Conservation (phyloP, 2,888 invertebrate genomes). For the Stenchaetothrips biformis region DNA sequence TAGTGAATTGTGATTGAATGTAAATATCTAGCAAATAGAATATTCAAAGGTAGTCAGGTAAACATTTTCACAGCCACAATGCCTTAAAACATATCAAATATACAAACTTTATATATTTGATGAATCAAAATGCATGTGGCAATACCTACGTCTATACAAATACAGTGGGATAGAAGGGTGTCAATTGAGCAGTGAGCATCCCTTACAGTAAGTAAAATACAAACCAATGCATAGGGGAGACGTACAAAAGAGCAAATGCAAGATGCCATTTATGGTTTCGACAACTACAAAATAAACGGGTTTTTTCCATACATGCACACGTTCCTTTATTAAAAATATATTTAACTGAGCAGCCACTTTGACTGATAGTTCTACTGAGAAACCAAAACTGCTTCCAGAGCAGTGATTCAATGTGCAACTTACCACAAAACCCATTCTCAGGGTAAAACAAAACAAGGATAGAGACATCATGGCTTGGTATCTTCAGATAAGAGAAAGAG, state of each 20-base stretch:
- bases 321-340: background rate
- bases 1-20: conserved; percentile 5
- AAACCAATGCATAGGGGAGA: conserved; percentile 1
- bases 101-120: background rate
- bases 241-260: conserved; percentile 2
- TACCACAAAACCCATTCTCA: conserved; percentile 22
- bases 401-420: background rate
- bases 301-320: background rate
- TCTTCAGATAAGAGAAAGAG: conserved; percentile 29
- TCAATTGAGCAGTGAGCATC: background rate
- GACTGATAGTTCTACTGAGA: background rate
- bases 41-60: background rate
- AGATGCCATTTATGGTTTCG: conserved; percentile 9
- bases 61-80: background rate
- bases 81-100: background rate
- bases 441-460: conserved; percentile 11
- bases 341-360: background rate
- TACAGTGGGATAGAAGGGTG: background rate
- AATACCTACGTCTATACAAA: background rate
- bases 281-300: background rate
- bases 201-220: background rate
- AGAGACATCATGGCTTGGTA: conserved; percentile 26
- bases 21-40: background rate
- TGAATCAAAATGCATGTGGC: conserved; percentile 11
- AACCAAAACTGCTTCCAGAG: background rate